Conservation (phyloP, 2,797 vertebrate species). For the Heteromormyrus szaboi region DNA sequence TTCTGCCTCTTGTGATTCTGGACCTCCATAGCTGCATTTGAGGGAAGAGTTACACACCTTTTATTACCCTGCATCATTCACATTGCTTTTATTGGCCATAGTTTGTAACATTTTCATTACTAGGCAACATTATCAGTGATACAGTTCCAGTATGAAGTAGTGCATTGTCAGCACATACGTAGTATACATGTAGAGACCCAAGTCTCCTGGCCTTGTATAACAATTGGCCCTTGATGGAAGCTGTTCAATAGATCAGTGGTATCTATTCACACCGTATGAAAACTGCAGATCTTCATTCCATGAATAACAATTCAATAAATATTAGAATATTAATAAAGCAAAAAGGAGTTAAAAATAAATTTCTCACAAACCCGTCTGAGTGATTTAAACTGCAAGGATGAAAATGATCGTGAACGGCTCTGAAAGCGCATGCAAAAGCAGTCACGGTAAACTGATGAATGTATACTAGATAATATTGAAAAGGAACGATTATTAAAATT, state of each 20-base stretch:
- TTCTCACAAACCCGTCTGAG: background rate
- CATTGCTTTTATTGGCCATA: background rate
- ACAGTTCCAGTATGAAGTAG: background rate
- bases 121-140: background rate
- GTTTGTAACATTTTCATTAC: background rate
- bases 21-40: constrained; percentile 42
- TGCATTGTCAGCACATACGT: background rate
- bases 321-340: background rate
- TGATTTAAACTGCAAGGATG: background rate
- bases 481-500: background rate
- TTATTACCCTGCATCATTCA: background rate
- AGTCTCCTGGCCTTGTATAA: background rate
- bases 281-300: background rate
- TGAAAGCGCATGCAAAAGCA: background rate
- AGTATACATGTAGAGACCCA: background rate
- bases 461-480: background rate
- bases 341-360: background rate
- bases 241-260: background rate
- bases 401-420: background rate
- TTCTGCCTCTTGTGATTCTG: constrained; percentile 41
- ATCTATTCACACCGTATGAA: background rate
- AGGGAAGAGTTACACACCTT: background rate
- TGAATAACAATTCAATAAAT: background rate
- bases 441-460: background rate
- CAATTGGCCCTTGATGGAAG: background rate